phyloP scores from a whole-genome alignment of 2,113 vertebrate species.

The Burhinus oedicnemus region DNA sequence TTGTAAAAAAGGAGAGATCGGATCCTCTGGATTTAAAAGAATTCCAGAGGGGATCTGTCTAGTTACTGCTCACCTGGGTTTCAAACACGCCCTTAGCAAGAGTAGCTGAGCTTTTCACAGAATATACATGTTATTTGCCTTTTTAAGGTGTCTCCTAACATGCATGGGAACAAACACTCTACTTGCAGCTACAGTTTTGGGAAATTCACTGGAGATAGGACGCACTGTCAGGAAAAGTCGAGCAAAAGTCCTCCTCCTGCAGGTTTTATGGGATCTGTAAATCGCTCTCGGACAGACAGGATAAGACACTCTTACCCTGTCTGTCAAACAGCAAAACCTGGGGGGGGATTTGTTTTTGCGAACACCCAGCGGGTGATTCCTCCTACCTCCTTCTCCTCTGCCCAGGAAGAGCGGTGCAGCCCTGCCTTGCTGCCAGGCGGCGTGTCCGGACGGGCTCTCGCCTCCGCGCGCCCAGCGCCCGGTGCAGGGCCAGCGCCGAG shows the following conservation, averaged over 20 bases:
- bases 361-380: background rate
- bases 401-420: background rate
- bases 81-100: rapidly evolving
- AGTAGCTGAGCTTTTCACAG: background rate
- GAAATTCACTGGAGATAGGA: background rate
- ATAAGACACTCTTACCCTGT: background rate
- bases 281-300: background rate
- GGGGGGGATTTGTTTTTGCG: rapidly evolving
- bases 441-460: background rate
- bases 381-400: background rate
- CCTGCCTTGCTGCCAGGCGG: background rate
- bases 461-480: background rate
- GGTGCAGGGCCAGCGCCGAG: background rate
- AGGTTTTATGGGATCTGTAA: background rate
- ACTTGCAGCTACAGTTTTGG: background rate
- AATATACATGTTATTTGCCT: rapidly evolving
- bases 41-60: background rate
- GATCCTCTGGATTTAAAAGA: background rate
- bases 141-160: background rate
- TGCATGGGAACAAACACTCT: background rate
- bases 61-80: background rate
- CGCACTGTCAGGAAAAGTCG: background rate
- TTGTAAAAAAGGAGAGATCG: background rate
- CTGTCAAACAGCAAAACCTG: background rate
- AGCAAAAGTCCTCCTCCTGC: background rate